phyloP scores from a whole-genome alignment of 2,113 vertebrate species.

The Pseudorhombus dupliciocellatus region DNA sequence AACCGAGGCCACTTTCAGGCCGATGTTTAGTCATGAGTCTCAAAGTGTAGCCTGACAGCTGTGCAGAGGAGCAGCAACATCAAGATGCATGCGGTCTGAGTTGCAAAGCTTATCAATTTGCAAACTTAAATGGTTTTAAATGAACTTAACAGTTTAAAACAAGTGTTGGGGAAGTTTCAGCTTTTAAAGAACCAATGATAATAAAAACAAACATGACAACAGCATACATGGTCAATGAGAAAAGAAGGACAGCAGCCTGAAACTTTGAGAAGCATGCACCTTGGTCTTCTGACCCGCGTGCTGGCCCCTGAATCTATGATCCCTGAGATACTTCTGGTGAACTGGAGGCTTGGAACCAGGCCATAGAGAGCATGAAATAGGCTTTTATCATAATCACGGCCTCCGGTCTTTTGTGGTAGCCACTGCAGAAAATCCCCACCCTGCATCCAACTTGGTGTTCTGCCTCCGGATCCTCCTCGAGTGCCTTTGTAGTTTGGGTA shows the following conservation, averaged over 20 bases:
- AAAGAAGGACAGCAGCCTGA: background rate
- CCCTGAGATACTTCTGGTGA: slow-evolving; percentile 47
- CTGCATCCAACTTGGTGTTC: slow-evolving; percentile 46
- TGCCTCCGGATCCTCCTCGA: slow-evolving; percentile 38
- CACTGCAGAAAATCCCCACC: slow-evolving; percentile 59
- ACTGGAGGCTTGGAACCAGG: slow-evolving; percentile 37
- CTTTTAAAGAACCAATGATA: background rate
- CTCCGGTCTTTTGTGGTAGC: slow-evolving; percentile 54
- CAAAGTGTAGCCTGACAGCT: background rate
- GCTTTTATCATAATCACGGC: slow-evolving; percentile 58
- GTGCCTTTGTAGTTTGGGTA: slow-evolving; percentile 44
- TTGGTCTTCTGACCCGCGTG: slow-evolving; percentile 24
- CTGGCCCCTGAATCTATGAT: slow-evolving; percentile 26
- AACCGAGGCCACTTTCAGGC: background rate
- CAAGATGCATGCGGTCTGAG: background rate
- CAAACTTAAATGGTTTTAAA: background rate
- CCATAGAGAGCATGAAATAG: slow-evolving; percentile 55
- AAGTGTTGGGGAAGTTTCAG: too few species aligned
- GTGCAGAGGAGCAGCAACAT: background rate
- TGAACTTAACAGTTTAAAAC: too few species aligned
- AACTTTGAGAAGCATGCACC: slow-evolving; percentile 18
- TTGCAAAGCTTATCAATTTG: background rate
- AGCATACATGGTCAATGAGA: background rate
- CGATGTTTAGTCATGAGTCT: background rate
- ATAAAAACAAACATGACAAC: background rate